Percentiles rank a stretch among this genome's conserved stretches.
Conservation (phyloP, 2,888 invertebrate genomes). For the Stenolophus ochropezus region DNA sequence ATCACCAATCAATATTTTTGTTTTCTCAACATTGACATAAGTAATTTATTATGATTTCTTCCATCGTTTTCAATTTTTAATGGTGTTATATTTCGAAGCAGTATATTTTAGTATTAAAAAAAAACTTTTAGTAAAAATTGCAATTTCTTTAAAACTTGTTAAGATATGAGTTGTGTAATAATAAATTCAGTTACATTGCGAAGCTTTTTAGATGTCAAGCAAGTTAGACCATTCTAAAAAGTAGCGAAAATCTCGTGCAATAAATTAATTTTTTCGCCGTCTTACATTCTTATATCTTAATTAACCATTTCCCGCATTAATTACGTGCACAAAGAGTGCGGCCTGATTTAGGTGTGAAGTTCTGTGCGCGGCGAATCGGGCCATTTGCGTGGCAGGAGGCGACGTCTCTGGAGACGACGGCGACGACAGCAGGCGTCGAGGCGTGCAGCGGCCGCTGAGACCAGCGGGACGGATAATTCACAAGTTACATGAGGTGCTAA, state of each 20-base stretch:
- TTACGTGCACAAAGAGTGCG: slow-evolving; percentile 29
- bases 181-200: too few species aligned
- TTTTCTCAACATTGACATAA: too few species aligned
- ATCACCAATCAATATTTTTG: too few species aligned
- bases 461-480: slow-evolving; percentile 19
- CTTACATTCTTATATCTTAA: slow-evolving; percentile 1
- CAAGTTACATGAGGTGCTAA: slow-evolving; percentile 17
- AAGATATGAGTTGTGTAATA: too few species aligned
- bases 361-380: slow-evolving; percentile 50
- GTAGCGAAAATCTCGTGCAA: background rate
- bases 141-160: too few species aligned
- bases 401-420: slow-evolving; percentile 34
- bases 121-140: too few species aligned
- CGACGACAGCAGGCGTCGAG: slow-evolving; percentile 42
- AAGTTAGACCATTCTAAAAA: background rate
- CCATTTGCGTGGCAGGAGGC: slow-evolving; percentile 44
- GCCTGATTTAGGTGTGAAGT: slow-evolving; percentile 46
- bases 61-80: too few species aligned
- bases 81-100: too few species aligned
- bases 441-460: slow-evolving; percentile 31
- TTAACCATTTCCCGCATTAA: slow-evolving; percentile 30
- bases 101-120: too few species aligned
- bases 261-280: background rate
- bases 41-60: too few species aligned
- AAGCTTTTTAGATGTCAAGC: background rate